Base-by-base conservation (phyloP, 2,797 vertebrate genomes). In the Leuciscus waleckii region DNA sequence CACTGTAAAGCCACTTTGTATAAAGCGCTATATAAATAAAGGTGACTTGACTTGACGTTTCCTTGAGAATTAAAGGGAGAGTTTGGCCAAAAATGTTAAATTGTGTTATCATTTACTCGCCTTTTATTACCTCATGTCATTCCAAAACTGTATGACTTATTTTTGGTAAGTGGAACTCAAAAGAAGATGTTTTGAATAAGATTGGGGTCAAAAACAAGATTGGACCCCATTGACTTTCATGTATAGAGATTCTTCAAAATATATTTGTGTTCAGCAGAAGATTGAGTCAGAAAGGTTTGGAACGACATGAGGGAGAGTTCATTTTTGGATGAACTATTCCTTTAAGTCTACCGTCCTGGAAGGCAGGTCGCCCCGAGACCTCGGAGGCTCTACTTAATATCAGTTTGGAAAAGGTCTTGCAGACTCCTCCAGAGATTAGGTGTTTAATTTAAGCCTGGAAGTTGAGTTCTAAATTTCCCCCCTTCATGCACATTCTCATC, bases 381-480 rank as follows among this genome's bases (percentile, higher is more conserved):
- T 63, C 10, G 4, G 14, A 43, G 23, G 51, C 49, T 78, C 71
- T 77, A 32, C 65, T 37, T 83, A 65, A 84, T 71, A 87, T 68
- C 65, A 7, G 49, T 84, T 81, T 73, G 73, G 71, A 82, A 78
- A 78, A 46, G 61, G 73, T 77, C 73, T 70, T 32, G 10, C 80
- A 70, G 49, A 78, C 67, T 82, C 74, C 84, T 85, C 49, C 67
- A 82, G 43, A 85, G 86, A 87, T 87, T 85, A 82, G 58, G 46
- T 54, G 79, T 85, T 87, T 87, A 80, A 75, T 75, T 87, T 87
- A 79, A 85, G 73, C 79, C 17, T 54, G 71, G 56, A 84, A 81
- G 63, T 87, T 87, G 71, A 82, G 54, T 79, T 82, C 74, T 74
- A 82, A 65, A 85, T 77, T 82, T 35, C 58, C 78, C 41, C 74